Conservation (phyloP, 1,140 invertebrate genomes). For the Bombus superbus region DNA sequence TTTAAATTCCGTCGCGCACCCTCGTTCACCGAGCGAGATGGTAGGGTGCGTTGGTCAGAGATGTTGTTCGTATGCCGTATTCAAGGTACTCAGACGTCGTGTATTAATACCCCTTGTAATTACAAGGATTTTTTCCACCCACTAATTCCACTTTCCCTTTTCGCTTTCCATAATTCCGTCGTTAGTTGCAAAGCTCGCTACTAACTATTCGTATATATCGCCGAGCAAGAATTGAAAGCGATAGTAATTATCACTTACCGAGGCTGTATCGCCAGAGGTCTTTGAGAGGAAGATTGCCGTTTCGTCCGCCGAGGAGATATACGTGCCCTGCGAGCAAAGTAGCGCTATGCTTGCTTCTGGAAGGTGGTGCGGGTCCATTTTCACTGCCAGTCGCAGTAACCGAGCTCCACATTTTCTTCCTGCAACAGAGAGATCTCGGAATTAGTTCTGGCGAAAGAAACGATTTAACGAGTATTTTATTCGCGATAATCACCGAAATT, state of each 20-base stretch:
- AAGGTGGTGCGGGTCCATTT: slow-evolving; percentile 85
- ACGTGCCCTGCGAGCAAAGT: slow-evolving; percentile 89
- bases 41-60: slow-evolving; percentile 66
- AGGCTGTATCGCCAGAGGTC: slow-evolving; percentile 94
- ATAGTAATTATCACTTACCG: slow-evolving; percentile 83
- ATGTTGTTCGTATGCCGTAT: slow-evolving; percentile 46
- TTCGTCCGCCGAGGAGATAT: slow-evolving; percentile 92
- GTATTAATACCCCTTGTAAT: slow-evolving; percentile 54
- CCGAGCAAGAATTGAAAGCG: neutral
- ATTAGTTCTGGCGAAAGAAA: slow-evolving; percentile 3
- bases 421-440: slow-evolving; percentile 45
- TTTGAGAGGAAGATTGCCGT: slow-evolving; percentile 91
- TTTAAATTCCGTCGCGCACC: slow-evolving; percentile 73
- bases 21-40: slow-evolving; percentile 57
- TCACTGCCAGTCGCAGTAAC: slow-evolving; percentile 83
- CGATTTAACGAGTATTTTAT: neutral
- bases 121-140: slow-evolving; percentile 31
- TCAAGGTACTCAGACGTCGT: slow-evolving; percentile 42
- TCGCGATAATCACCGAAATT: neutral
- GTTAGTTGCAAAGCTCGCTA: neutral
- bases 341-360: slow-evolving; percentile 91
- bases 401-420: slow-evolving; percentile 85
- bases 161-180: neutral
- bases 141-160: neutral
- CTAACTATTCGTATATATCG: neutral